Evolutionary conservation across 2,797 vertebrate genomes (phyloP), one percentile per base, ranked within the genome.

Genomic region (Sebastes alutus): DNA sequence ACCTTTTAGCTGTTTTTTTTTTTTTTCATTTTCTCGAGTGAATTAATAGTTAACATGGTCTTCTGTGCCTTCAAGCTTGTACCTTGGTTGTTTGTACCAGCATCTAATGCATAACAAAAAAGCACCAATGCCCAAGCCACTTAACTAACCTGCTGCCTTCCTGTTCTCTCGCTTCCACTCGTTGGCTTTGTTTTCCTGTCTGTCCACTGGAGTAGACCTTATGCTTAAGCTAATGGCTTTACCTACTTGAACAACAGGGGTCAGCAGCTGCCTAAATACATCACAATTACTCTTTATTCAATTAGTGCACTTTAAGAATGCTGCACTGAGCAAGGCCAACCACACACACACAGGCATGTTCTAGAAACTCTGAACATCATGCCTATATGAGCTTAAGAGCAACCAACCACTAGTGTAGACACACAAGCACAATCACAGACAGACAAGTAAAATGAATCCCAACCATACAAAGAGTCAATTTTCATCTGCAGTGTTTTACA

Each of bases 201-300:
- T 84, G 68, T 90, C 82, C 75, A 72, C 58, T 72, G 59, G 78
- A 85, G 72, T 84, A 84, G 88, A 89, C 84, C 80, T 87, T 82
- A 55, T 69, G 88, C 77, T 88, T 71, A 63, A 80, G 72, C 72
- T 93, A 91, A 93, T 93, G 88, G 85, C 72, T 91, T 92, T 79
- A 87, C 56, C 71, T 84, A 89, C 82, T 81, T 58, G 74, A 90
- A 88, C 88, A 90, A 88, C 88, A 83, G 76, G 88, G 92, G 83
- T 93, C 92, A 92, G 88, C 87, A 84, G 78, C 89, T 89, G 90
- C 86, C 82, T 91, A 89, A 94, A 93, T 81, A 82, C 87, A 92
- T 93, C 82, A 86, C 86, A 91, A 92, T 93, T 91, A 88, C 64
- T 71, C 82, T 83, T 89, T 80, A 91, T 92, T 89, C 77, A 92